Evolutionary conservation across 2,888 invertebrate species (phyloP), one percentile per base, ranked within the genome.

Genomic region (Colletes collaris): DNA sequence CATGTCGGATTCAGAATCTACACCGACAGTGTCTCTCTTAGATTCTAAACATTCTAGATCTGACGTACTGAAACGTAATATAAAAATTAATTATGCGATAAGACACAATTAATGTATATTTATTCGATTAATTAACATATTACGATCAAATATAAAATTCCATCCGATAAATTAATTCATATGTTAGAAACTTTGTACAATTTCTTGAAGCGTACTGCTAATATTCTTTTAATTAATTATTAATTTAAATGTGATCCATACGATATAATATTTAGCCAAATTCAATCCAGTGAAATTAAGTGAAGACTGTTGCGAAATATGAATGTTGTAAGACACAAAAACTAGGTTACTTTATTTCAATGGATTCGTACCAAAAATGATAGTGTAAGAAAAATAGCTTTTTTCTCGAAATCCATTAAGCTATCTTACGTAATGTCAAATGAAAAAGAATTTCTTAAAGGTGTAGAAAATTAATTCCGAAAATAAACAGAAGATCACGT

Each of bases 31-130:
- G 52, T 91, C 91, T 64, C 86, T 87, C 65, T 89, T 92, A 40
- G 85, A 76, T 5, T 90, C 89, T 64, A 90, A 76, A 81, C 88
- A 90, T 75, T 93, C 93, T 56, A 91, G 79, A 85, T 92, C 92
- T 7, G 93, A 92, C 13, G 89, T 87, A 72, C 92, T 92, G 49
- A 11, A 86, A 87, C 52, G 59, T 44, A 66, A 65, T 67, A 19
- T 4, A 16, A 66, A 0, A 16, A 67, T 75, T 19, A 64, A 27
- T 40, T 62, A 37, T 7, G 8, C 7, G 3, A 40, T 40, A 3
- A 40, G 40, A 40, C 0, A 40, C 0, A n/a, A 19, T n/a, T 53
- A 27, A 6, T 62, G 6, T 6, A 16, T 7, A 58, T 65, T 11
- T 8, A 8, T n/a, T 37, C n/a, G 11, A 60, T 44, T 40, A 11